A percentile compares a stretch with the other conserved stretches of the same genome.
Evolutionary conservation across 64 coral and sea anemone species (phyloP).

Genomic region (Montipora foliosa): DNA sequence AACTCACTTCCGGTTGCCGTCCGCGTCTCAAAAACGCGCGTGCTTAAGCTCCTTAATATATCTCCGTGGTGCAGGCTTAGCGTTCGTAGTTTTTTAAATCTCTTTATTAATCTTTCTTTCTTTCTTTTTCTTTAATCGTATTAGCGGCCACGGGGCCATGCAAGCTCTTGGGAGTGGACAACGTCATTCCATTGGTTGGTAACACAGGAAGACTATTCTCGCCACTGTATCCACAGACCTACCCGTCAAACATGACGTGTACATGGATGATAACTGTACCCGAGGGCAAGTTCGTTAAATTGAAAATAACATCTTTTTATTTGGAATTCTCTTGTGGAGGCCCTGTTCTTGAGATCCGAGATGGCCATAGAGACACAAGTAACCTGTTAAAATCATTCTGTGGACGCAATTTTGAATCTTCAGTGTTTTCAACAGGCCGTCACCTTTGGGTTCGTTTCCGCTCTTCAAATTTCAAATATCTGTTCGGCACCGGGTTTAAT

Average conservation of each 20-base stretch:
- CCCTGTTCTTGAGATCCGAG: constrained; percentile 47
- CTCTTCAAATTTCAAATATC: not conserved
- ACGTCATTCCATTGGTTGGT: constrained; percentile 16
- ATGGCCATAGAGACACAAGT: constrained; percentile 40
- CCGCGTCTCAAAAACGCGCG: too few species aligned
- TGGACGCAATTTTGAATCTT: not conserved
- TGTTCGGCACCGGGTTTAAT: constrained; percentile 11
- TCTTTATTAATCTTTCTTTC: not conserved
- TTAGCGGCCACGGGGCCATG: constrained; percentile 23
- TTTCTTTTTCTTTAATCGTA: not conserved
- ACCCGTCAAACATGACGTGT: constrained; percentile 65
- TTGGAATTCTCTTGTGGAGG: not conserved
- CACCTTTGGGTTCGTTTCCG: constrained; percentile 61
- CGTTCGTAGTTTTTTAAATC: too few species aligned
- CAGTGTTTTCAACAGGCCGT: constrained; percentile 57
- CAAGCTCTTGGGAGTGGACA: constrained; percentile 28
- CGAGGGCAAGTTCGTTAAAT: constrained; percentile 33
- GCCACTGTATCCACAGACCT: constrained; percentile 55
- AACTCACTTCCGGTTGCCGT: too few species aligned
- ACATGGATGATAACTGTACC: constrained; percentile 72
- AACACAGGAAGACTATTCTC: constrained; percentile 41
- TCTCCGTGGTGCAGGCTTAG: too few species aligned
- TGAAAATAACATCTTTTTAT: constrained; percentile 39
- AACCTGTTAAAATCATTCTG: constrained; percentile 23
- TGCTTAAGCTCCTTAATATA: too few species aligned